Base-by-base conservation (phyloP, 2,797 vertebrate species). In the Babyrousa celebensis region DNA sequence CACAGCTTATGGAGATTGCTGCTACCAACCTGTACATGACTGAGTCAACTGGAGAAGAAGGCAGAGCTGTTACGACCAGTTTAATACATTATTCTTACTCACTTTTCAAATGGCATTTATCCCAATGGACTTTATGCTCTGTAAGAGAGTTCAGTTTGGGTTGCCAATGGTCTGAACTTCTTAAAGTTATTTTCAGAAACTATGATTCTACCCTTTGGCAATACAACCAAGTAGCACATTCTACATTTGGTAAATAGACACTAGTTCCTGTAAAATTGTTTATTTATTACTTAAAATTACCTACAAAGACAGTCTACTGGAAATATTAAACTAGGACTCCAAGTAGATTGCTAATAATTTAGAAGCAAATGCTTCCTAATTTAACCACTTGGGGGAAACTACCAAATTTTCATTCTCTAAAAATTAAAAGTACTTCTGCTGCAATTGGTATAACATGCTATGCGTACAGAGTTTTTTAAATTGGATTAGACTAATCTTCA, bases 111-210 rank as follows among this genome's bases (percentile, higher is more conserved):
- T 40, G 29, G 15, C 10, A 15, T 85, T 84, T 92, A 72, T 72
- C 93, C 67, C 63, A 75, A 92, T 84, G 52, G 65, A 91, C 65
- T 80, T 25, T 18, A 20, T 16, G 17, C 32, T 85, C 71, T n/a
- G 12, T 62, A 68, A 93, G 36, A 87, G 70, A 90, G 71, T 40
- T 91, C 27, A 67, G 12, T 58, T 74, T 77, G 32, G 12, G 3
- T 70, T 96, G 43, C 56, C 71, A 94, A 56, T 56, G 27, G 27
- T 85, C 32, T 87, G 70, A 88, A 92, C 36, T 32, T 83, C 58
- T 96, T 88, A 60, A 89, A 95, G 54, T 77, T 95, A 86, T 97
- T 95, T 94, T 97, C 83, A 94, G 58, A 96, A 85, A 82, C 3
- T 56, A 62, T 56, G 63, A 72, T 62, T 85, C 60, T 89, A 2